These are phyloP conservation scores for Epizoanthus scotinus DNA, from an alignment of 92 coral and sea anemone species.

Conservation along the genomic window DNA sequence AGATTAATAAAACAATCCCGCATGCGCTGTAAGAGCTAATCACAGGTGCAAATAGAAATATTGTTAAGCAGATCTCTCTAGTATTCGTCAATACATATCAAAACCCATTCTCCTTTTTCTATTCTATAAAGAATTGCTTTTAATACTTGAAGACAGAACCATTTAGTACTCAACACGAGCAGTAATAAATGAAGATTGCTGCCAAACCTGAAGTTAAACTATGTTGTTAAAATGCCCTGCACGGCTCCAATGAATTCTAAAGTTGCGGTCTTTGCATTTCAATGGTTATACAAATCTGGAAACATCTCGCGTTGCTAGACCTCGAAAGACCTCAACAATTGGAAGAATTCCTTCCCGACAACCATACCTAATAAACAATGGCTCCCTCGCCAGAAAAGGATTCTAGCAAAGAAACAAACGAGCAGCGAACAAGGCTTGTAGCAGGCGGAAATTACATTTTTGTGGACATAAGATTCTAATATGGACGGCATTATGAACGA, in stretches of 20 bases:
- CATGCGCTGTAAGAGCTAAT: constrained; percentile 15
- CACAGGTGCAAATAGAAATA: constrained; percentile 37
- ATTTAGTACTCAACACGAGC: neutral
- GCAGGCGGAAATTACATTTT: constrained; percentile 19
- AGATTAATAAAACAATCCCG: neutral
- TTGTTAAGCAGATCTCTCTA: neutral
- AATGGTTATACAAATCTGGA: constrained; percentile 22
- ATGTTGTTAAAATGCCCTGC: constrained; percentile 19
- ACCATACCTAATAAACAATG: constrained; percentile 9
- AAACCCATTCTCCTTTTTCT: neutral
- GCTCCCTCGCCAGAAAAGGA: neutral
- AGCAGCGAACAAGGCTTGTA: neutral
- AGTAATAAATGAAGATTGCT: neutral
- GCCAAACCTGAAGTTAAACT: neutral
- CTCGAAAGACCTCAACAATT: constrained; percentile 16
- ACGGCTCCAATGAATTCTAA: constrained; percentile 26
- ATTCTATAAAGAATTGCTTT: neutral
- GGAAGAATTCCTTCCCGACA: neutral
- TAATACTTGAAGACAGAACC: neutral
- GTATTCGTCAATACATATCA: neutral
- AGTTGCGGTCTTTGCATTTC: constrained; percentile 36
- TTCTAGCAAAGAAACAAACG: neutral
- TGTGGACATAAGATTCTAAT: constrained; percentile 14
- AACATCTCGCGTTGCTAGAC: constrained; percentile 3
- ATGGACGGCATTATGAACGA: constrained; percentile 6